Conservation (phyloP, 2,113 vertebrate genomes). For the Columbina picui region DNA sequence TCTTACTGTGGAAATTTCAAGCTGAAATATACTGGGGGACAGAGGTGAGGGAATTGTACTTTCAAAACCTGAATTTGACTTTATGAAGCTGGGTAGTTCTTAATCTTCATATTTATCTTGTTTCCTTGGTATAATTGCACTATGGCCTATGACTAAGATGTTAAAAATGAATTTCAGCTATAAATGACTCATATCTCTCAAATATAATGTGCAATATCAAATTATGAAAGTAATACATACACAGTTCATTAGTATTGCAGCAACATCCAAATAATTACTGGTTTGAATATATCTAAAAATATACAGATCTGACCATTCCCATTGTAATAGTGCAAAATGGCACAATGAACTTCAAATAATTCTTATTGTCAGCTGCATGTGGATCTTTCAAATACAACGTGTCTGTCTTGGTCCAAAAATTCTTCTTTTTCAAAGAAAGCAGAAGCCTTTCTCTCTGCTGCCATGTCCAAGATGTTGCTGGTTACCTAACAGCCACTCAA, state of each 20-base stretch:
- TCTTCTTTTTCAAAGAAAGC: background rate
- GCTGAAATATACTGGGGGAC: background rate
- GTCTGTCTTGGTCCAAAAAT: background rate
- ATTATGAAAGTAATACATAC: background rate
- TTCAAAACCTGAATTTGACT: background rate
- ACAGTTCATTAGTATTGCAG: background rate
- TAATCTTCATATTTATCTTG: background rate
- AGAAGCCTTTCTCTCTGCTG: background rate
- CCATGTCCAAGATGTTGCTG: background rate
- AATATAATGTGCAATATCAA: background rate
- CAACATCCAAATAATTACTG: background rate
- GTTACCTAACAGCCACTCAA: background rate
- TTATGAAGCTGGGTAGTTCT: background rate
- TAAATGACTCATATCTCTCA: background rate
- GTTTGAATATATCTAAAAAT: background rate
- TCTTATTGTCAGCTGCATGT: rapidly evolving
- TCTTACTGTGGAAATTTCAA: background rate
- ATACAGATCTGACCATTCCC: background rate
- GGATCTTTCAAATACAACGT: background rate
- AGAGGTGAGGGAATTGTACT: background rate
- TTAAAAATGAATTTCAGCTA: background rate
- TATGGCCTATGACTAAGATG: background rate
- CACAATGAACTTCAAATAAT: background rate
- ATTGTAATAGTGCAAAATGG: background rate
- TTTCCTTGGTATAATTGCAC: background rate